Evolutionary conservation across 1,140 invertebrate species (phyloP), one percentile per base, ranked within the genome.

Genomic region (Ips nitidus): DNA sequence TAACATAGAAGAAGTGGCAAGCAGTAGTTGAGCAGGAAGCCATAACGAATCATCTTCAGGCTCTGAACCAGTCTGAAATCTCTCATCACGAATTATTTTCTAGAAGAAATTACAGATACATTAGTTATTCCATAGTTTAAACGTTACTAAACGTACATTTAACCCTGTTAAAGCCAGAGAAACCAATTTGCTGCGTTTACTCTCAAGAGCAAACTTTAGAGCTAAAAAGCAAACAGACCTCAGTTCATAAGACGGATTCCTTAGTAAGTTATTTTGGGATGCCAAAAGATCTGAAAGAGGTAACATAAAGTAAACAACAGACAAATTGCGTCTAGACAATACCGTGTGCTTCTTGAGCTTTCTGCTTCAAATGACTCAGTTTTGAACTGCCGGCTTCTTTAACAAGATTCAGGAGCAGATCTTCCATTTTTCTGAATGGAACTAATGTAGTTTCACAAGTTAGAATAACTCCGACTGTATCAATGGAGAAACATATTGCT

Each of bases 31-130:
- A 1, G 93, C 91, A 6, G 94, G 92, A 71, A 96, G 82, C 94
- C 94, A 96, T 45, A 94, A 82, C 1, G 92, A 94, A 81, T 96
- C 94, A 80, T 94, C 92, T 83, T 95, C 94, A 2, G 91, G 91
- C 80, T 96, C 94, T 74, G 94, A 90, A 4, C 91, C 90, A n/a
- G 93, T 90, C 76, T 95, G 94, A 78, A 97, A 96, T 69, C 93
- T 85, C 78, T 95, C 92, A 82, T 97, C 94, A 71, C 93, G 87
- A 40, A 97, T 83, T 74, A 96, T 89, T 87, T 92, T 91, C 94
- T 96, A 79, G 80, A 76, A 71, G 39, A 39, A 60, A 0, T 22
- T 22, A 22, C 22, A 22, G 22, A 40, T 41, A 59, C 8, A 22
- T 22, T 2, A n/a, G 4, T 2, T 50, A 50, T 56, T 56, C 7